Evolutionary conservation across 2,113 vertebrate genomes (phyloP).

Genomic region (Leptodactylus fuscus): DNA sequence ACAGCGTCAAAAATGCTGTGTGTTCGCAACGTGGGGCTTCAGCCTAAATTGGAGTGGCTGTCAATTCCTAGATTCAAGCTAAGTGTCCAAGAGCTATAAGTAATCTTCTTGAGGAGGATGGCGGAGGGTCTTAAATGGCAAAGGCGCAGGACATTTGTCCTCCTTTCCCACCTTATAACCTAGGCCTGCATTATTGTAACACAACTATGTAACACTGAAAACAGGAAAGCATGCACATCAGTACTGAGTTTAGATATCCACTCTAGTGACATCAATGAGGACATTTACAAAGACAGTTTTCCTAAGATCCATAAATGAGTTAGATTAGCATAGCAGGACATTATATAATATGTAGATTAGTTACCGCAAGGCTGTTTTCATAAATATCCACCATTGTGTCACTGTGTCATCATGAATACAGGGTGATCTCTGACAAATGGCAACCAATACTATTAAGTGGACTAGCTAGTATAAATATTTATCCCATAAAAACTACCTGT

Average conservation of each 20-base stretch:
- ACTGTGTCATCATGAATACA: constrained; percentile 9
- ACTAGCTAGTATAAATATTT: no score
- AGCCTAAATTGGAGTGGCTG: no score
- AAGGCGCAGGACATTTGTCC: background rate
- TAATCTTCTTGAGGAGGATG: background rate
- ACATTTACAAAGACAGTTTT: background rate
- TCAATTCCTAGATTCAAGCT: no score
- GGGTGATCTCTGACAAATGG: background rate
- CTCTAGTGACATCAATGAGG: background rate
- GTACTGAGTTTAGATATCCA: background rate
- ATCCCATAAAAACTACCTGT: background rate
- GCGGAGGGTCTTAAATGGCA: background rate
- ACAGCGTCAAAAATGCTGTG: no score
- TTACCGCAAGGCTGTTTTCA: background rate
- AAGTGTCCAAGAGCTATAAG: no score
- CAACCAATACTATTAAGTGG: background rate
- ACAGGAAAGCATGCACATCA: background rate
- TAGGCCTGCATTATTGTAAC: background rate
- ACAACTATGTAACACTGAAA: background rate
- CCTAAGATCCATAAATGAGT: background rate
- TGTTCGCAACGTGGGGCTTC: no score
- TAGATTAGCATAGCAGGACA: background rate
- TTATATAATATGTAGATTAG: no score
- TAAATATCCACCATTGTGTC: background rate
- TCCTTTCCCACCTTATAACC: background rate